These are phyloP conservation scores for Megaceryle maxima DNA, from an alignment of 2,113 vertebrate species.

Conservation along the genomic window DNA sequence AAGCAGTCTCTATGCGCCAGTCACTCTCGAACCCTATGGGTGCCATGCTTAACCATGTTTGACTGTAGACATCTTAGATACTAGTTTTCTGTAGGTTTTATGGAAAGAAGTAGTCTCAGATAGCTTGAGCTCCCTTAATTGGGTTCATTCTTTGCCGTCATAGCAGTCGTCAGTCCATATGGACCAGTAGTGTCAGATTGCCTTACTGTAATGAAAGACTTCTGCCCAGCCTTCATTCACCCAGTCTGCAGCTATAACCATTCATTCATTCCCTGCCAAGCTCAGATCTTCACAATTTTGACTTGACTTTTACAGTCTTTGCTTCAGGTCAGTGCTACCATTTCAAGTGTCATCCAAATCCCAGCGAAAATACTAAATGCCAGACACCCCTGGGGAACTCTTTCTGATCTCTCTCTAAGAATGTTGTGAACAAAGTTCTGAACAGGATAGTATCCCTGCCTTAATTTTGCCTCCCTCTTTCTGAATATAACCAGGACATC, in stretches of 20 bases:
- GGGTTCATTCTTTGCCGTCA: neutral
- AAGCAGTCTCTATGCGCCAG: neutral
- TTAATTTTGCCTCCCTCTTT: neutral
- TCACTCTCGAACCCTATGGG: neutral
- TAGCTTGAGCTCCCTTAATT: neutral
- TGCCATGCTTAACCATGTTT: neutral
- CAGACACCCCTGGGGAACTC: neutral
- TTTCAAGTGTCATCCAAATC: neutral
- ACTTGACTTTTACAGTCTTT: neutral
- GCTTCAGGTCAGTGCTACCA: neutral
- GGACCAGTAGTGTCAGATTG: neutral
- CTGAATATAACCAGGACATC: neutral
- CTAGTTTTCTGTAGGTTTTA: neutral
- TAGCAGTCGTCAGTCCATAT: neutral
- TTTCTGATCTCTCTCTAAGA: neutral
- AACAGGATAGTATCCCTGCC: neutral
- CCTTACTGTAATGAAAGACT: neutral
- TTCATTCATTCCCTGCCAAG: neutral
- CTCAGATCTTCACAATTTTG: neutral
- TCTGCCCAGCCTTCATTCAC: neutral
- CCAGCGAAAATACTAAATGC: neutral
- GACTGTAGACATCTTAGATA: neutral
- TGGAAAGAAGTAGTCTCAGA: neutral
- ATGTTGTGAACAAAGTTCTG: neutral
- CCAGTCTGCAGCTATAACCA: neutral